Evolutionary conservation across 1,140 invertebrate species (phyloP).

Genomic region (Drosophila chauvacae): DNA sequence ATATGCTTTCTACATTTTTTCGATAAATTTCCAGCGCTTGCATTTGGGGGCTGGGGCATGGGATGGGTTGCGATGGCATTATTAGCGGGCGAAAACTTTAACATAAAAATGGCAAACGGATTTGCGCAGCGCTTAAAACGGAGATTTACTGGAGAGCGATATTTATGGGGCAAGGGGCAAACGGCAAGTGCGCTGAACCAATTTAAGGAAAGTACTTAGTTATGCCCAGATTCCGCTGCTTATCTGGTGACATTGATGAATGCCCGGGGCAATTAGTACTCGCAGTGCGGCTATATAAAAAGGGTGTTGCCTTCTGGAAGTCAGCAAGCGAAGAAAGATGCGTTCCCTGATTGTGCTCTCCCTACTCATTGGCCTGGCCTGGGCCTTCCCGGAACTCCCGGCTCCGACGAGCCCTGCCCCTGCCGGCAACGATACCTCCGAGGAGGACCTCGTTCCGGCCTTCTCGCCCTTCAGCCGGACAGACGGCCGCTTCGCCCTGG

Average conservation of each 20-base stretch:
- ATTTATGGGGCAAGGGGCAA: conserved; percentile 65
- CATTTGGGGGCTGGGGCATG: neutral
- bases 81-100: conserved; percentile 63
- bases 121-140: conserved; percentile 75
- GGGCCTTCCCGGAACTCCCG: neutral
- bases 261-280: conserved; percentile 33
- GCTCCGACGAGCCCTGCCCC: conserved; percentile 7
- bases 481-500: conserved; percentile 36
- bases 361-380: conserved; percentile 18
- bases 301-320: neutral
- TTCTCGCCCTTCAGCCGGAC: conserved; percentile 36
- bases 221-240: conserved; percentile 29
- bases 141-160: conserved; percentile 68
- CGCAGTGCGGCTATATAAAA: conserved; percentile 24
- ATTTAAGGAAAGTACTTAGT: conserved; percentile 36
- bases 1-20: conserved; percentile 82
- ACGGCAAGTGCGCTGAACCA: conserved; percentile 28
- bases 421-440: conserved; percentile 10
- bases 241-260: conserved; percentile 46
- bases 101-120: conserved; percentile 78
- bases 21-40: conserved; percentile 68
- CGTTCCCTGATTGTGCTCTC: conserved; percentile 26
- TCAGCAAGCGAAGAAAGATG: conserved; percentile 21
- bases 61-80: conserved; percentile 54
- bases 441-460: neutral